Conservation (phyloP, 2,888 invertebrate genomes). For the Amiota minor region DNA sequence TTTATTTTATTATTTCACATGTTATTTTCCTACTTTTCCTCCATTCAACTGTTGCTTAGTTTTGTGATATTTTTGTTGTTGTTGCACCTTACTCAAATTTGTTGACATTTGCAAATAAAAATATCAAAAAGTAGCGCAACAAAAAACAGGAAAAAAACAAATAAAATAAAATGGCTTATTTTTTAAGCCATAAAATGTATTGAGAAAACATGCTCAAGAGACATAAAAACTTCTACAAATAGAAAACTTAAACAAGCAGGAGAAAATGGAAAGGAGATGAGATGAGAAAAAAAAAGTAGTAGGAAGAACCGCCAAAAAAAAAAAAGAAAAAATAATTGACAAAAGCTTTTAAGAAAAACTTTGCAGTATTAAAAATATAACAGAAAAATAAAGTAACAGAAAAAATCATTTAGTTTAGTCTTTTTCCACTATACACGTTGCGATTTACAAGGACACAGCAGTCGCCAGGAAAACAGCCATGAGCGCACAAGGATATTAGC, state of each 20-base stretch:
- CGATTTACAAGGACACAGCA: slow-evolving; percentile 7
- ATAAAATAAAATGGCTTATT: neutral
- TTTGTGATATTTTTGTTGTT: neutral
- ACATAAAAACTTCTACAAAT: neutral
- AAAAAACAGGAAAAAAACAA: slow-evolving; percentile 26
- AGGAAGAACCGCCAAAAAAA: slow-evolving; percentile 26
- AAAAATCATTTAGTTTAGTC: slow-evolving; percentile 29
- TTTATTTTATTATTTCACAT: neutral
- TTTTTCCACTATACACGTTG: neutral
- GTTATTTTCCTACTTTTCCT: neutral
- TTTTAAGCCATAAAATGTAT: neutral
- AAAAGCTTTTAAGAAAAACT: slow-evolving; percentile 63
- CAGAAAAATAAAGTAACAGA: no score
- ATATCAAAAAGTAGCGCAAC: slow-evolving; percentile 41
- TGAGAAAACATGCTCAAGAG: slow-evolving; percentile 16
- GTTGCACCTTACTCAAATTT: slow-evolving; percentile 39
- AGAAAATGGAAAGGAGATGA: slow-evolving; percentile 11
- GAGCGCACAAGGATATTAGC: neutral
- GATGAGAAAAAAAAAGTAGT: slow-evolving; percentile 29
- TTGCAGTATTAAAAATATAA: slow-evolving; percentile 52
- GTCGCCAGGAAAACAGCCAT: neutral
- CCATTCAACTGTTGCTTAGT: neutral
- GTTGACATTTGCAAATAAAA: slow-evolving; percentile 43
- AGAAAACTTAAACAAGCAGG: slow-evolving; percentile 7
- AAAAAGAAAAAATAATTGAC: slow-evolving; percentile 46